Evolutionary conservation across 2,888 invertebrate species (phyloP).

Genomic region (Melinaea menophilus): DNA sequence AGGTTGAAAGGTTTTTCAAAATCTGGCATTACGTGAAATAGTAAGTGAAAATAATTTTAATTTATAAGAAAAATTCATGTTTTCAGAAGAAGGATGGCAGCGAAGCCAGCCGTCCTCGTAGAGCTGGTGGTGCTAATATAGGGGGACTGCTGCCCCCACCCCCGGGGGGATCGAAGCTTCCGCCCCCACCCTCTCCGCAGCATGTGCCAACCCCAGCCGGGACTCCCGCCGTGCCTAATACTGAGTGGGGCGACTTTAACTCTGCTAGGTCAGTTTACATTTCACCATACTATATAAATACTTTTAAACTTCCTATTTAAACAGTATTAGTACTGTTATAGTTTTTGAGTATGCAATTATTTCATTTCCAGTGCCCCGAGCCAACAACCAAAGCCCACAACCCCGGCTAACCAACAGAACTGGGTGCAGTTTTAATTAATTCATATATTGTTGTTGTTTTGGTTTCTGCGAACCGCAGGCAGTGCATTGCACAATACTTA

Average conservation of each 20-base stretch:
- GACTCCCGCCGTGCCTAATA: conserved; percentile 62
- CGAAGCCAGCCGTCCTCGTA: conserved; percentile 82
- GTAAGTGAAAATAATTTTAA: too few relatives aligned
- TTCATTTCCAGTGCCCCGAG: conserved; percentile 49
- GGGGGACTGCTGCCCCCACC: conserved; percentile 89
- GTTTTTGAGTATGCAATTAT: conserved; percentile 11
- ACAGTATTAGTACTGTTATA: background rate
- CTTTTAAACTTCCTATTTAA: too few relatives aligned
- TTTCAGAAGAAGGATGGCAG: conserved; percentile 91
- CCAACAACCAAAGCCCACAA: conserved; percentile 51
- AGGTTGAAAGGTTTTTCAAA: too few relatives aligned
- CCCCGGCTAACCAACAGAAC: conserved; percentile 68
- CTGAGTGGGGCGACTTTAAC: conserved; percentile 90
- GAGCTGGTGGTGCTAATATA: conserved; percentile 69
- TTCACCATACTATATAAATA: background rate
- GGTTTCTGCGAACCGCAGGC: conserved; percentile 47
- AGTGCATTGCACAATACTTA: conserved; percentile 68
- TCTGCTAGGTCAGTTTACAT: conserved; percentile 76
- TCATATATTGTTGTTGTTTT: conserved; percentile 46
- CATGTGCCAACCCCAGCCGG: conserved; percentile 80
- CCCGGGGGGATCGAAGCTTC: conserved; percentile 83
- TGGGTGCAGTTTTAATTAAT: conserved; percentile 70
- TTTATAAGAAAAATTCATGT: background rate
- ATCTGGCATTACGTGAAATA: too few relatives aligned
- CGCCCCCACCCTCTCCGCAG: conserved; percentile 87